Base-by-base conservation (phyloP, 1,140 invertebrate species). In the Ctenoplectra terminalis region DNA sequence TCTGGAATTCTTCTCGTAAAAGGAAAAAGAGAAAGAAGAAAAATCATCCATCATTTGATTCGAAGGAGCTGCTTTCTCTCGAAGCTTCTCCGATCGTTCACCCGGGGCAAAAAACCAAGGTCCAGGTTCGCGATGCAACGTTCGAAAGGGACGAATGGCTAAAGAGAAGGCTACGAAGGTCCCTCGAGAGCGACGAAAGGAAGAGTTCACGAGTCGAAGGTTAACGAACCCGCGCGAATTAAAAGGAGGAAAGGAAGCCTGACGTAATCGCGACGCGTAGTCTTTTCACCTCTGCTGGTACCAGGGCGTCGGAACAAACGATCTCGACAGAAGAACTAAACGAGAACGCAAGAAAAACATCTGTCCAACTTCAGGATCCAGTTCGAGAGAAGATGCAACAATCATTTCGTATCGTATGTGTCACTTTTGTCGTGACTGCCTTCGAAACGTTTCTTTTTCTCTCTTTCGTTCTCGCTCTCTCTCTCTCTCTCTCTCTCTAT, bases 141-240 rank as follows among this genome's bases (percentile, higher is more conserved):
- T n/a, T 26, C 31, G 67, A 52, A 37, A 70, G 67, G 48, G 67
- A 34, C 31, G 37, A 20, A 11, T n/a, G 37, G 26, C 40, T n/a
- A 43, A 46, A 67, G 64, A 67, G 40, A 67, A 67, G 64, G 8
- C 61, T 1, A 37, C 34, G n/a, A 29, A 29, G n/a, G 17, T n/a
- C 64, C 37, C 13, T 2, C 34, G 60, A 37, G 60, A 37, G 34
- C 31, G 23, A 20, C 31, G n/a, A 43, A 34, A 37, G 26, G 17
- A n/a, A 58, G 56, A 46, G 71, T 74, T 77, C 72, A 40, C 72
- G 60, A 63, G 34, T 56, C 56, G 50, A 43, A 72, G 84, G 84
- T 86, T 72, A 85, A 85, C 72, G 84, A 86, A 86, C 84, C 20
- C 83, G 52, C 26, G 71, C 56, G 83, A 72, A 72, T 72, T 69